Evolutionary conservation across 1,140 invertebrate species (phyloP).

Genomic region (Hypothenemus hampei): DNA sequence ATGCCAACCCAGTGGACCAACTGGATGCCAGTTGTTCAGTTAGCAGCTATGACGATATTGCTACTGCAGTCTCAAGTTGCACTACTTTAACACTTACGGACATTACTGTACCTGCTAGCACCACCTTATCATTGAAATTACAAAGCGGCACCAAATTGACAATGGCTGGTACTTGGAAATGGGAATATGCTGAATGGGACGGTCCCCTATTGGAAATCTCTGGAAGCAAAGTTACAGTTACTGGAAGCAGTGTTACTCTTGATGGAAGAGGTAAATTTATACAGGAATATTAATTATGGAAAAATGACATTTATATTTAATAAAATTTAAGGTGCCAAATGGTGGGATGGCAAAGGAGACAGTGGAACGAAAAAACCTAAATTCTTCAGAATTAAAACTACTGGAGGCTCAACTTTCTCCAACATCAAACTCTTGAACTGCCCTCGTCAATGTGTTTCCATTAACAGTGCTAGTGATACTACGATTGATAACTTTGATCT

Average conservation of each 20-base stretch:
- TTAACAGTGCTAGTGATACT: conserved; percentile 7
- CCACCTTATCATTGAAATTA: conserved; percentile 2
- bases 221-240: conserved; percentile 14
- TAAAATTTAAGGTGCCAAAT: conserved; percentile 11
- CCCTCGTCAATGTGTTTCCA: conserved; percentile 21
- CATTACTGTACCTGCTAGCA: conserved; percentile 10
- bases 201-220: conserved; percentile 21
- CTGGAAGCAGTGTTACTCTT: conserved; percentile 2
- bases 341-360: conserved; percentile 26
- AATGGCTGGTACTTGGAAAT: conserved; percentile 14
- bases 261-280: conserved; percentile 6
- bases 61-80: conserved; percentile 6
- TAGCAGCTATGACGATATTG: conserved; percentile 3
- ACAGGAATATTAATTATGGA: background rate
- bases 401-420: conserved; percentile 13
- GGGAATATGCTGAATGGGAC: conserved; percentile 16
- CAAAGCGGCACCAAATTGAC: conserved; percentile 8
- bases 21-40: conserved; percentile 11
- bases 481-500: conserved; percentile 11
- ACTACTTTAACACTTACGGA: conserved; percentile 2
- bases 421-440: conserved; percentile 26
- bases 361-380: conserved; percentile 21
- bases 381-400: conserved; percentile 24
- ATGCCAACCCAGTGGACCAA: background rate
- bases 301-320: background rate